These are phyloP conservation scores for Aporrectodea caliginosa DNA, from an alignment of 1,140 invertebrate species.

Conservation along the genomic window DNA sequence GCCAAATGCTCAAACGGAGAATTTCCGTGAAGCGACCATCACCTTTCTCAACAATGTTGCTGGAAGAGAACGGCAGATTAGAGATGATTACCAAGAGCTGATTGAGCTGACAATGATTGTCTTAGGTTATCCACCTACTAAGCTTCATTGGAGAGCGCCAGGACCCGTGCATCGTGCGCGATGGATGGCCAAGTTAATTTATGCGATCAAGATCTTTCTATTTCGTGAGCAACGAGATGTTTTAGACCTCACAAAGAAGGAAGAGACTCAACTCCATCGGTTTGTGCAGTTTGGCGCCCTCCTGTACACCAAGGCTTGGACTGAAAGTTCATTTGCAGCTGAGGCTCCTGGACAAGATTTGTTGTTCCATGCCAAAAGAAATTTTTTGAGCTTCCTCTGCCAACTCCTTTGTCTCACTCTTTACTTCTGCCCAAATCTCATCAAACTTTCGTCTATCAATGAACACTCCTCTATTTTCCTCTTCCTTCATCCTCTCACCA, in stretches of 20 bases:
- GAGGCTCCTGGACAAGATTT: neutral
- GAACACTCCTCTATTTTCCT: no score
- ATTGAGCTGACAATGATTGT: neutral
- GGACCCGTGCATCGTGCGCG: neutral
- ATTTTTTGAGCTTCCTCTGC: no score
- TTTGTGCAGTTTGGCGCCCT: neutral
- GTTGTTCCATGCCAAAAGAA: no score
- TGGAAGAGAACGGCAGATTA: neutral
- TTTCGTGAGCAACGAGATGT: neutral
- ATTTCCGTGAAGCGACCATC: neutral
- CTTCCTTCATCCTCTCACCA: no score
- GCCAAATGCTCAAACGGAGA: neutral
- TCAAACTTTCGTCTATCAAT: no score
- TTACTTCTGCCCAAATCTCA: no score
- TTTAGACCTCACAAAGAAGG: neutral
- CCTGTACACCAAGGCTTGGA: neutral
- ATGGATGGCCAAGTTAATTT: neutral
- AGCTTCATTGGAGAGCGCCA: neutral
- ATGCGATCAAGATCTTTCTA: neutral
- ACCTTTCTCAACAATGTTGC: neutral
- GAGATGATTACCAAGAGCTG: neutral
- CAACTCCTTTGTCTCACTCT: no score
- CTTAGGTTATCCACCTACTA: neutral
- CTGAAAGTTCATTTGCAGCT: neutral
- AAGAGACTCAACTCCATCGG: neutral